Evolutionary conservation across 2,888 invertebrate genomes (phyloP), one percentile per base, ranked within the genome.

Genomic region (Argyresthia albistria): DNA sequence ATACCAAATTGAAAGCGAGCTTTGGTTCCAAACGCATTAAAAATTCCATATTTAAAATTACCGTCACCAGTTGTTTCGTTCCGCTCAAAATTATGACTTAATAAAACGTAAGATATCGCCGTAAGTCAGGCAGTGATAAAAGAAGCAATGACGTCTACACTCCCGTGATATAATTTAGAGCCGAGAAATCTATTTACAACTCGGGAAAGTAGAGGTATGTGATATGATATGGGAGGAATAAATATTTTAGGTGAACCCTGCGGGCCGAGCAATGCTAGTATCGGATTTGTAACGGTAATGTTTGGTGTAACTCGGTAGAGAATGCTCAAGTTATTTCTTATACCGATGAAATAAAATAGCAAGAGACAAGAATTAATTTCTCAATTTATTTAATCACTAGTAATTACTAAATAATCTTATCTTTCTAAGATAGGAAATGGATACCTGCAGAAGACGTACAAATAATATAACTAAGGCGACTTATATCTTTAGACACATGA

Each of bases 21-120:
- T 45, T 35, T 25, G 43, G 12, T 50, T 42, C 43, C 35, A 14
- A 43, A 45, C 45, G 35, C 45, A 51, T 51, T 66, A 61, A 62
- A 66, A 60, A 71, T 67, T 64, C 59, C 66, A 63, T 66, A 70
- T 70, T 42, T 15, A 64, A 71, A 70, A 69, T 62, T 65, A 67
- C 63, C 58, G 59, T 59, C 58, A 56, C 62, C 57, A 56, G 25
- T 25, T 62, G 57, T 75, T 81, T 79, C 76, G 81, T 81, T 80
- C 74, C 78, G 62, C 67, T 62, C 58, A 62, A 79, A 79, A 67
- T 80, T 76, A 84, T 77, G 72, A 73, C 78, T 76, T 77, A 69
- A 80, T 82, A 79, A 76, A 81, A 80, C 61, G 62, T 65, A 64
- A 73, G 61, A 65, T 59, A 59, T 60, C n/a, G n/a, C 62, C 75